A percentile compares a stretch with the other conserved stretches of the same genome.
Conservation (phyloP, 2,113 vertebrate species). For the Xiphophorus hellerii region DNA sequence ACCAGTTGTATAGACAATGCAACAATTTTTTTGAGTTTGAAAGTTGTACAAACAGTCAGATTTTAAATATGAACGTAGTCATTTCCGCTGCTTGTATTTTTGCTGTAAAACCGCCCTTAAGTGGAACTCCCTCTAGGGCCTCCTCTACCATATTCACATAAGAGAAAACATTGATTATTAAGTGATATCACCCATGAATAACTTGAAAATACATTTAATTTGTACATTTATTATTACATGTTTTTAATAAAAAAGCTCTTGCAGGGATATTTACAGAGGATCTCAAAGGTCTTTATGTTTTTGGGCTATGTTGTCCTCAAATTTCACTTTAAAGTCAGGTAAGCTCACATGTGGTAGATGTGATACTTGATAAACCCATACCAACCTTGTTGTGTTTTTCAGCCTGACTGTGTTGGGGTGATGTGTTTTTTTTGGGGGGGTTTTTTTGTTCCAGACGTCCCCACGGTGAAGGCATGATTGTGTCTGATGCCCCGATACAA, state of each 20-base stretch:
- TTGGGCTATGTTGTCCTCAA: slow-evolving; percentile 58
- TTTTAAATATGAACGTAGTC: not conserved
- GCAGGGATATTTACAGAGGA: slow-evolving; percentile 28
- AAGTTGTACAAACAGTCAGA: not conserved
- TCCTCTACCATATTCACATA: slow-evolving; percentile 42
- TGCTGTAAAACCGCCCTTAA: not conserved
- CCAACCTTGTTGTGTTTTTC: slow-evolving; percentile 59
- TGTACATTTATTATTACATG: not conserved
- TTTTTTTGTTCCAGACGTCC: slow-evolving; percentile 72
- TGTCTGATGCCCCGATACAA: slow-evolving; percentile 67
- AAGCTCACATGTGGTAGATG: slow-evolving; percentile 70
- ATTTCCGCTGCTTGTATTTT: not conserved
- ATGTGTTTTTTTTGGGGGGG: slow-evolving; percentile 1
- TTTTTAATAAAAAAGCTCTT: slow-evolving; percentile 3
- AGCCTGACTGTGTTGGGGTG: slow-evolving; percentile 64
- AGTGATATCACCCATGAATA: slow-evolving; percentile 8
- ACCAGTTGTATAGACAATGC: not conserved
- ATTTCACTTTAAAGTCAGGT: slow-evolving; percentile 78
- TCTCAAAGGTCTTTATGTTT: slow-evolving; percentile 55
- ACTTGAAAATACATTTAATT: not conserved
- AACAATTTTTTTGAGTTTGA: not conserved
- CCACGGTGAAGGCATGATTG: slow-evolving; percentile 70
- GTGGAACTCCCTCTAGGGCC: not conserved
- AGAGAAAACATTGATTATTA: slow-evolving; percentile 45
- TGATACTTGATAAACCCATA: slow-evolving; percentile 75